A percentile compares a stretch with the other conserved stretches of the same genome.
Evolutionary conservation across 2,888 invertebrate genomes (phyloP).

Genomic region (Dione vanillae): DNA sequence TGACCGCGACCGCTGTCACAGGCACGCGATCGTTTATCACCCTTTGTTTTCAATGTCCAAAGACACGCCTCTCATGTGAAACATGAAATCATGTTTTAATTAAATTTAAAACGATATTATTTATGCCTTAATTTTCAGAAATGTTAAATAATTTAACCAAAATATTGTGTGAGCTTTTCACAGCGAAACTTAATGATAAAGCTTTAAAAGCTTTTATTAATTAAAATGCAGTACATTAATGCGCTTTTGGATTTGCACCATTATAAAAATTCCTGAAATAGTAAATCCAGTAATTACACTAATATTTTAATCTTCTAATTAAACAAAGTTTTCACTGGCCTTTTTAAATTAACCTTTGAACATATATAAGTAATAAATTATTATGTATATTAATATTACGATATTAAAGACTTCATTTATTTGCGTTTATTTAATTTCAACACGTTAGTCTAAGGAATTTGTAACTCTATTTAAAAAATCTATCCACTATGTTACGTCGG

Average conservation of each 20-base stretch:
- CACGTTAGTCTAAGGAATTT: too few species aligned
- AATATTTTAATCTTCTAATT: slow-evolving; percentile 4
- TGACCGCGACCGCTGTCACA: slow-evolving; percentile 46
- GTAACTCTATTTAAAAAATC: too few species aligned
- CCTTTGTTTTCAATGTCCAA: slow-evolving; percentile 46
- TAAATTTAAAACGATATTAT: slow-evolving; percentile 12
- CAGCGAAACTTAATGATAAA: slow-evolving; percentile 16
- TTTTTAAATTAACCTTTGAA: too few species aligned
- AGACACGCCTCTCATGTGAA: slow-evolving; percentile 22
- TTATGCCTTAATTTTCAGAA: background rate
- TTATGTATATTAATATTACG: too few species aligned
- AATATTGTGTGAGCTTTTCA: slow-evolving; percentile 3
- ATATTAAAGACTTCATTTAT: too few species aligned
- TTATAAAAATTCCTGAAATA: slow-evolving; percentile 8
- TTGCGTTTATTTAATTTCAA: too few species aligned
- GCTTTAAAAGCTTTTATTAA: slow-evolving; percentile 7
- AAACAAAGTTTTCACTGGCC: background rate
- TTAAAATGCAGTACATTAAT: slow-evolving; percentile 8
- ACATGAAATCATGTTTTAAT: slow-evolving; percentile 8
- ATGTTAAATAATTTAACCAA: slow-evolving; percentile 1
- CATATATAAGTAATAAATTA: too few species aligned
- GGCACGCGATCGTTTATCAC: slow-evolving; percentile 48
- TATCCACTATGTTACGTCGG: too few species aligned
- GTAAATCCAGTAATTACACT: slow-evolving; percentile 12
- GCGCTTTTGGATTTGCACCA: slow-evolving; percentile 1